Base-by-base conservation (phyloP, 2,113 vertebrate species). In the Chaetorhynchus papuensis region DNA sequence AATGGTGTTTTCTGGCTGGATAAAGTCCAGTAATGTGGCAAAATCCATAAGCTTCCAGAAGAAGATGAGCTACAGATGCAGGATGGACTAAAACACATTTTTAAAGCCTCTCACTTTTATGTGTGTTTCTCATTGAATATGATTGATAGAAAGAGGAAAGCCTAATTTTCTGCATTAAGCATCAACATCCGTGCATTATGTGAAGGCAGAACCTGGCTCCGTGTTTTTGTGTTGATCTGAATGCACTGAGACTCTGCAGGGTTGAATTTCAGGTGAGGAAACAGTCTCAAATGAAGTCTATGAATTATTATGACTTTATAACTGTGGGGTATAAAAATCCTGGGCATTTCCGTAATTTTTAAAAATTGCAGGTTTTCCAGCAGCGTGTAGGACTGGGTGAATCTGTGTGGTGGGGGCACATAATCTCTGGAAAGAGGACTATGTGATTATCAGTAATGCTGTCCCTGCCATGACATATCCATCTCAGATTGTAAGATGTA, bases 221-320 rank as follows among this genome's bases (percentile, higher is more conserved):
- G 1, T 53, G 47, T 35, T 86, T 93, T 57, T 66, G 18, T 74
- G 50, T 78, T 81, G 80, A 59, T 83, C 42, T 86, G 35, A 81
- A 83, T 50, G 45, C 50, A 42, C 64, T 70, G 50, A 74, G 83
- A 81, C 53, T 90, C 79, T 68, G 91, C 4, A 3, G 83, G 56
- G 80, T 68, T 87, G 77, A 44, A 20, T 64, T 89, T 42, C 93
- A 90, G 56, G 64, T 17, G 6, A 81, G 56, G 61, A 92, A 95
- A 82, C 44, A 13, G 22, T 81, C 54, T 63, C 44, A 10, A 3
- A 21, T 59, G 44, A 88, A 69, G 35, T 41, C 60, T 37, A 26
- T 92, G 80, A 95, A 87, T 94, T 93, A 83, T 77, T 85, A 76
- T 14, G 49, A 42, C 83, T 81, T 75, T 70, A 49, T 57, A 81